phyloP scores from a whole-genome alignment of 2,113 vertebrate genomes.

The Psammodynastes pulverulentus region DNA sequence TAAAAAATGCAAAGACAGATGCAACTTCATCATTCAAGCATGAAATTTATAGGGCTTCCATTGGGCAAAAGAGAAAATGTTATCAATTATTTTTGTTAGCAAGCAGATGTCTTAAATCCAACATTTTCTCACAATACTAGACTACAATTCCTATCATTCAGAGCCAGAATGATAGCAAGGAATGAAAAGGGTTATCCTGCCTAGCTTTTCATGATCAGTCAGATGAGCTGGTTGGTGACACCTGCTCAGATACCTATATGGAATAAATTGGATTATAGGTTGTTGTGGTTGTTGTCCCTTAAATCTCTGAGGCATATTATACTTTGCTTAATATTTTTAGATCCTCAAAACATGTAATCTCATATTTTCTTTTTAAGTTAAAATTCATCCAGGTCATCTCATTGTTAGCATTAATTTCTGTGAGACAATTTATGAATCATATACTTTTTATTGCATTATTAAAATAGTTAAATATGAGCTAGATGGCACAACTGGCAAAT shows the following conservation, averaged over 20 bases:
- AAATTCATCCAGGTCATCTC: neutral
- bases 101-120: neutral
- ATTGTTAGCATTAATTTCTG: neutral
- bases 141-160: neutral
- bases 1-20: neutral
- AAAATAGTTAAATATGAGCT: neutral
- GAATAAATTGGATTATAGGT: neutral
- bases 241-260: neutral
- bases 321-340: neutral
- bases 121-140: neutral
- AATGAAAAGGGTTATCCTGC: neutral
- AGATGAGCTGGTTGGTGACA: neutral
- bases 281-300: neutral
- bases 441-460: neutral
- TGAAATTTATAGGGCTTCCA: conserved; percentile 10
- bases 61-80: neutral
- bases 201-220: neutral
- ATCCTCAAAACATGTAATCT: neutral
- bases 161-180: neutral
- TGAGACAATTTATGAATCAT: neutral
- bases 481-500: neutral
- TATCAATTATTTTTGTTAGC: neutral
- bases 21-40: neutral
- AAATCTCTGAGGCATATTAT: neutral
- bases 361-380: neutral